Evolutionary conservation across 2,888 invertebrate species (phyloP), one percentile per base, ranked within the genome.

Genomic region (Lamellibrachia columna): DNA sequence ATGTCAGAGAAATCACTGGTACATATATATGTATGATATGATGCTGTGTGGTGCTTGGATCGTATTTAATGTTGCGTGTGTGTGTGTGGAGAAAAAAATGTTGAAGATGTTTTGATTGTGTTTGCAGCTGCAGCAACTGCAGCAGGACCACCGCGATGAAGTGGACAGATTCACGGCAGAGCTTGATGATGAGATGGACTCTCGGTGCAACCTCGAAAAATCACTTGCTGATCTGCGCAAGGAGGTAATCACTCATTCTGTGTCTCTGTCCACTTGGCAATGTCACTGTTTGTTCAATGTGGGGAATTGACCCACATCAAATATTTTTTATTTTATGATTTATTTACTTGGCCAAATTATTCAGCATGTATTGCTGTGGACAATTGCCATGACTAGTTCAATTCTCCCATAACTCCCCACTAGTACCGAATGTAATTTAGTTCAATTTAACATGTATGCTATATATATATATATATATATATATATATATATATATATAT

Each of bases 221-320:
- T 97, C 98, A 94, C 96, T 98, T 7, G 97, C 97, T 92, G 98
- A 98, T 96, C 97, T 98, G 22, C 97, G 98, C 95, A 97, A 97
- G 91, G 98, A 98, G 97, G 98, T 98, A 53, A 0, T 11, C 75
- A 75, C 75, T 75, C 75, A 75, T 75, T 75, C 75, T 58, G 93
- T 52, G 11, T 52, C 22, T 93, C 11, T 52, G 53, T 60, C 52
- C 53, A 53, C 55, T 55, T 22, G 28, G 40, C 40, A 8, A 9
- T 40, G 15, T 52, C 40, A n/a, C 92, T 22, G 40, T 92, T 52
- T 40, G 40, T 40, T 40, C 40, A 40, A 40, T 40, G 40, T 40
- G 40, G 40, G 40, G 40, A 40, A 40, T 40, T 40, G 40, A 40
- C 1, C 40, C 40, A 40, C 40, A 40, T 40, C 40, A 40, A 40